Conservation (phyloP, 2,113 vertebrate genomes). For the sheep (Ovis aries) region DNA sequence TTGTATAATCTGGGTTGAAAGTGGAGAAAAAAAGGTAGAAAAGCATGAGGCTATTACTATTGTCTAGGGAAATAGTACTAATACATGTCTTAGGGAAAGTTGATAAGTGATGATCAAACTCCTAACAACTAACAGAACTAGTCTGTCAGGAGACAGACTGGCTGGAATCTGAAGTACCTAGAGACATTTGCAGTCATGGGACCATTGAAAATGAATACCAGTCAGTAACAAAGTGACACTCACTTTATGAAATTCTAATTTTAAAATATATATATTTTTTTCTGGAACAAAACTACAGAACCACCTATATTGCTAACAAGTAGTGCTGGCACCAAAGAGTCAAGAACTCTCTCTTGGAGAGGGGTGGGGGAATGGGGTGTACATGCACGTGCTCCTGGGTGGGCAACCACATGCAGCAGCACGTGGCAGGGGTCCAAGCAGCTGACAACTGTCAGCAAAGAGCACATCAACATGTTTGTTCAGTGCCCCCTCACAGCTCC, state of each 20-base stretch:
- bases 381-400: not conserved
- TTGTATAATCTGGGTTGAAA: not conserved
- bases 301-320: not conserved
- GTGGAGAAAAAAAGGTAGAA: not conserved
- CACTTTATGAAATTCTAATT: not conserved
- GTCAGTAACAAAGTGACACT: not conserved
- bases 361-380: not conserved
- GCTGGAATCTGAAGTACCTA: not conserved
- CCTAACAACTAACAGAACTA: not conserved
- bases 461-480: slow-evolving; percentile 46
- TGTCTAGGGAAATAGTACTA: not conserved
- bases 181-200: not conserved
- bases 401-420: not conserved
- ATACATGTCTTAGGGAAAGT: not conserved
- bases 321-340: not conserved
- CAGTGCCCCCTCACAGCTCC: slow-evolving; percentile 31
- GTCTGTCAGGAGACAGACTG: not conserved
- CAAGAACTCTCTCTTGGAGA: not conserved
- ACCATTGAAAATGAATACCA: not conserved
- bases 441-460: slow-evolving; percentile 42
- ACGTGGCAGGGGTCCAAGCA: not conserved
- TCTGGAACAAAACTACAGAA: not conserved
- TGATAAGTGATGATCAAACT: not conserved
- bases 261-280: not conserved
- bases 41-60: not conserved